Base-by-base conservation (phyloP, 2,113 vertebrate genomes). In the Hemibagrus wyckioides region DNA sequence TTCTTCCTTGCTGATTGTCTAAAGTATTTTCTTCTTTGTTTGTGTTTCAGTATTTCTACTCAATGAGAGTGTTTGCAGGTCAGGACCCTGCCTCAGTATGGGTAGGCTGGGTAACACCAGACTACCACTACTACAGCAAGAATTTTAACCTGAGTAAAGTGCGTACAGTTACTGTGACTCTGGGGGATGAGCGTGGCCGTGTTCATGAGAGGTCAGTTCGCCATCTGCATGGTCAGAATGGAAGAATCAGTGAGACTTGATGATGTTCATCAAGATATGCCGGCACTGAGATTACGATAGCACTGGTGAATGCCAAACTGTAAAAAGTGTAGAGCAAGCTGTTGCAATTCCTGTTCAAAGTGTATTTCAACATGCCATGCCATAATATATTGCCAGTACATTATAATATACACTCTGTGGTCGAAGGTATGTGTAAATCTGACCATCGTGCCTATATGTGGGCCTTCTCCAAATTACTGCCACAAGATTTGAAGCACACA, bases 61-160 rank as follows among this genome's bases (percentile, higher is more conserved):
- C 97, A 0, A 94, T 98, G 81, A 96, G 95, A 88, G 96, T 99
- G 92, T 98, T 99, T 94, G 97, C 97, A 17, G 98, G 98, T 50
- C 98, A 99, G 93, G 98, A 99, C 87, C 97, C 98, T 1, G 96
- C 97, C 25, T 97, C 89, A 0, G 95, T 98, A 86, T 99, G 98
- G 98, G 96, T 99, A 85, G 98, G 98, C 91, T 99, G 97, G 97
- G 98, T 99, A 81, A 97, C 97, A 41, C 98, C 98, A 0, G 98
- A 99, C 92, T 99, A 99, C 89, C 98, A 99, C 90, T 97, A 97
- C 92, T 94, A 98, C 90, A 97, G 95, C 94, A 97, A 97, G 86
- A 96, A 97, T 92, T 99, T 99, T 94, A 94, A 95, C 94, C 94
- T 97, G 87, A 95, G 91, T 92, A 97, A 96, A 92, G 98, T 96